Conservation (phyloP, 2,888 invertebrate genomes). For the Nematopogon swammerdamellus region DNA sequence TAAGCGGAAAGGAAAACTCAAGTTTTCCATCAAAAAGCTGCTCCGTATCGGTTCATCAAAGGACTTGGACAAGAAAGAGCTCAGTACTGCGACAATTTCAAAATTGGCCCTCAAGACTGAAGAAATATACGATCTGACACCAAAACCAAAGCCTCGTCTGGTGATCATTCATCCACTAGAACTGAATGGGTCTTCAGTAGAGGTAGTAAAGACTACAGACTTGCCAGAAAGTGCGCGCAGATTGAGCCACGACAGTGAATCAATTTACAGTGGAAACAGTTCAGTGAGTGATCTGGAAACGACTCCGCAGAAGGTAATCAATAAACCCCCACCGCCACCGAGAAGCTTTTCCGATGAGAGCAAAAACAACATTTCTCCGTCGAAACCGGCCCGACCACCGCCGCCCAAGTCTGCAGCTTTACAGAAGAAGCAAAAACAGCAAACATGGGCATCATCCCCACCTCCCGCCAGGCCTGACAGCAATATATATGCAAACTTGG, state of each 20-base stretch:
- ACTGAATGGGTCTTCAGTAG: constrained; percentile 76
- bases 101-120: constrained; percentile 52
- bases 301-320: constrained; percentile 33
- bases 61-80: constrained; percentile 60
- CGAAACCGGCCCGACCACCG: constrained; percentile 69
- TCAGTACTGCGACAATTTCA: constrained; percentile 32
- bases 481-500: constrained; percentile 79
- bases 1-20: constrained; percentile 67
- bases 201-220: constrained; percentile 65
- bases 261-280: constrained; percentile 45
- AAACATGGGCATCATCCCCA: constrained; percentile 30
- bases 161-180: constrained; percentile 89
- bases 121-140: constrained; percentile 53
- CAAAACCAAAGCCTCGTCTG: constrained; percentile 68
- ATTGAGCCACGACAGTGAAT: constrained; percentile 51
- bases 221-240: constrained; percentile 31
- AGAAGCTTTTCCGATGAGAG: constrained; percentile 22
- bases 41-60: constrained; percentile 74
- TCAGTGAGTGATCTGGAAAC: constrained; percentile 34
- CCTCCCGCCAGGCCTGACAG: constrained; percentile 40
- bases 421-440: constrained; percentile 58
- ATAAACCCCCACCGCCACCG: constrained; percentile 77
- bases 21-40: constrained; percentile 81
- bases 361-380: constrained; percentile 18
- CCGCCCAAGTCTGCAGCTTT: constrained; percentile 68